Evolutionary conservation across 2,797 vertebrate genomes (phyloP).

Genomic region (Oryzias dopingdopingensis): DNA sequence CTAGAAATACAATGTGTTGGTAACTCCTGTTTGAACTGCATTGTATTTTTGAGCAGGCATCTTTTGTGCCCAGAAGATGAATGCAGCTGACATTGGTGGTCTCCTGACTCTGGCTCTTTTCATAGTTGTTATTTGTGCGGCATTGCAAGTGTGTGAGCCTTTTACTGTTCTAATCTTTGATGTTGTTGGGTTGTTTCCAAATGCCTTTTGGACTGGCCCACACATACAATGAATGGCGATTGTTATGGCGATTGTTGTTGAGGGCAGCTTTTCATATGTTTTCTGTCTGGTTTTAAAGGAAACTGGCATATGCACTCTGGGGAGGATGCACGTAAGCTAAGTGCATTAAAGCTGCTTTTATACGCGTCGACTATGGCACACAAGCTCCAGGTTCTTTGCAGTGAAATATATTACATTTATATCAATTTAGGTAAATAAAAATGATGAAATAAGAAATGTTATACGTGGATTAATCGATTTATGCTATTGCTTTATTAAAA

Average conservation of each 20-base stretch:
- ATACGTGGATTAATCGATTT: too few relatives aligned
- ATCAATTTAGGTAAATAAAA: neutral
- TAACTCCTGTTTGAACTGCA: neutral
- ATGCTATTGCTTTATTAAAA: too few relatives aligned
- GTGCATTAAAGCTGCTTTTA: neutral
- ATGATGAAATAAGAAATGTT: neutral
- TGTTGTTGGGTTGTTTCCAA: neutral
- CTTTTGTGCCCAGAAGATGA: neutral
- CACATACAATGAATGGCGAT: neutral
- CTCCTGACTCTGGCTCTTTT: neutral
- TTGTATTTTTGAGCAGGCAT: neutral
- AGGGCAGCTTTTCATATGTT: neutral
- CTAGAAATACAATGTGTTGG: neutral
- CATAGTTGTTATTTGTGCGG: conserved; percentile 2
- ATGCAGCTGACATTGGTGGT: neutral
- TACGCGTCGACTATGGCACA: neutral
- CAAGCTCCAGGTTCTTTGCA: neutral
- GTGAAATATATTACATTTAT: too few relatives aligned
- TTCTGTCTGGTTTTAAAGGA: neutral
- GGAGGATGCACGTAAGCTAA: neutral
- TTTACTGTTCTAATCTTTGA: neutral
- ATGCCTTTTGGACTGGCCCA: neutral
- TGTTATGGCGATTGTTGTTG: conserved; percentile 6
- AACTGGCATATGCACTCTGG: neutral
- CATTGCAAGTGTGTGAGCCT: neutral